phyloP scores from a whole-genome alignment of 2,888 invertebrate genomes.

The Arge pagana region DNA sequence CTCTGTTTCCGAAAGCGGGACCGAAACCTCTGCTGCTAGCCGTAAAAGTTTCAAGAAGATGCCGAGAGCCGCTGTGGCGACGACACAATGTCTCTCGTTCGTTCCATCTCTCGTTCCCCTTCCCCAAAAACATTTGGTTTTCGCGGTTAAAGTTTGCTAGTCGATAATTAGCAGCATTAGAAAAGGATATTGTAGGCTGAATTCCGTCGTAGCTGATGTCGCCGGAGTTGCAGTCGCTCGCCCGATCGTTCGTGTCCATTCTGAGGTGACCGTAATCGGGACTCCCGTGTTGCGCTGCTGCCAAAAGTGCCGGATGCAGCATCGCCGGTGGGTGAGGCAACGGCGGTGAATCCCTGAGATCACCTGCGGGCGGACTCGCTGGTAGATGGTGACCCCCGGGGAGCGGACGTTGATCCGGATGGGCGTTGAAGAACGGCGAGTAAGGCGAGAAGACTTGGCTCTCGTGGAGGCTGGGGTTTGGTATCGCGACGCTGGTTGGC shows the following conservation, averaged over 20 bases:
- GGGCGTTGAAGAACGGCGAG: constrained; percentile 81
- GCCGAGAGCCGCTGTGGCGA: too few relatives aligned
- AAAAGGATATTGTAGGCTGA: constrained; percentile 97
- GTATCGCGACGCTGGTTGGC: constrained; percentile 95
- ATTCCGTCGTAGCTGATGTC: constrained; percentile 91
- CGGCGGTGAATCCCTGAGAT: constrained; percentile 81
- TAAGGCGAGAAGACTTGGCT: constrained; percentile 92
- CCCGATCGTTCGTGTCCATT: constrained; percentile 83
- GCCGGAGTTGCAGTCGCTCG: constrained; percentile 89
- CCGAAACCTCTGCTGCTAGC: too few relatives aligned
- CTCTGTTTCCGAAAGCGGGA: too few relatives aligned
- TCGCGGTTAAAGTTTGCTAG: too few relatives aligned
- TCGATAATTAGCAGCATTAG: constrained; percentile 63
- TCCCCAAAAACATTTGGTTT: too few relatives aligned
- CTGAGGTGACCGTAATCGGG: constrained; percentile 79
- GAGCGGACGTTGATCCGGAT: constrained; percentile 54
- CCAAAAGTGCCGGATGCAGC: constrained; percentile 83
- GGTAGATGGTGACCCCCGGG: constrained; percentile 55
- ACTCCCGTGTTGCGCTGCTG: constrained; percentile 80
- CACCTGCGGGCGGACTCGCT: constrained; percentile 68
- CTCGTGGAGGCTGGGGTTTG: constrained; percentile 94
- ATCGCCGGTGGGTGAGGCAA: constrained; percentile 80
- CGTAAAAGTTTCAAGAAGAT: too few relatives aligned
- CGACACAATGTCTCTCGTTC: too few relatives aligned
- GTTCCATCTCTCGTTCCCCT: too few relatives aligned